A percentile compares a stretch with the other conserved stretches of the same genome.
phyloP scores from a whole-genome alignment of 2,888 invertebrate genomes.

The Coremacera marginata region DNA sequence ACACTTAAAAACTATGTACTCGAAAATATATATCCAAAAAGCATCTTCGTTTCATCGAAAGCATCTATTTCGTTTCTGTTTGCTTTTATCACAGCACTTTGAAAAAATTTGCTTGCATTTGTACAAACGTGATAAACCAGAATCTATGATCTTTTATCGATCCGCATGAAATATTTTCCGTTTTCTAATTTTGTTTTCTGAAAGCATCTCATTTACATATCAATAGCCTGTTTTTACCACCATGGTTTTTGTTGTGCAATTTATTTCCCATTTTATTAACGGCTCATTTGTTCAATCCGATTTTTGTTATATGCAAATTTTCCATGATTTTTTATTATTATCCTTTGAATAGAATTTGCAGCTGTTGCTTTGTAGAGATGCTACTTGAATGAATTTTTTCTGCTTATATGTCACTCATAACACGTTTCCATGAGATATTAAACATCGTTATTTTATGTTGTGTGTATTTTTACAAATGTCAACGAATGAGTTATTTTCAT shows the following conservation, averaged over 20 bases:
- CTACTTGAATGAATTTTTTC: neutral
- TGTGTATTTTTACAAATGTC: too few relatives aligned
- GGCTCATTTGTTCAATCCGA: neutral
- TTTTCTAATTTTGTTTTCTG: constrained; percentile 42
- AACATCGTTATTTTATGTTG: too few relatives aligned
- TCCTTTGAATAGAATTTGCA: constrained; percentile 10
- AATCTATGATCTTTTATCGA: neutral
- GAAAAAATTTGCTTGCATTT: neutral
- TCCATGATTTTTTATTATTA: constrained; percentile 1
- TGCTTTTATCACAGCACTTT: neutral
- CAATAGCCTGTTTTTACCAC: constrained; percentile 59
- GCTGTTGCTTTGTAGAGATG: constrained; percentile 17
- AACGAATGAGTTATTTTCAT: too few relatives aligned
- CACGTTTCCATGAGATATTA: too few relatives aligned
- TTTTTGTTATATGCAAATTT: constrained; percentile 24
- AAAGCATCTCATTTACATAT: constrained; percentile 58
- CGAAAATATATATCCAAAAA: too few relatives aligned
- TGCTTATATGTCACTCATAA: too few relatives aligned
- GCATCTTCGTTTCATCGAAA: too few relatives aligned
- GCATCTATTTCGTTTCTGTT: too few relatives aligned
- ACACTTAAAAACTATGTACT: too few relatives aligned
- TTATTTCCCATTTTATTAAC: constrained; percentile 51
- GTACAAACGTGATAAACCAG: neutral
- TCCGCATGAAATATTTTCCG: neutral
- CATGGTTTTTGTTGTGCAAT: constrained; percentile 56